Percentiles rank a stretch among this genome's conserved stretches.
Evolutionary conservation across 2,888 invertebrate genomes (phyloP).

Genomic region (Dusona sp.): DNA sequence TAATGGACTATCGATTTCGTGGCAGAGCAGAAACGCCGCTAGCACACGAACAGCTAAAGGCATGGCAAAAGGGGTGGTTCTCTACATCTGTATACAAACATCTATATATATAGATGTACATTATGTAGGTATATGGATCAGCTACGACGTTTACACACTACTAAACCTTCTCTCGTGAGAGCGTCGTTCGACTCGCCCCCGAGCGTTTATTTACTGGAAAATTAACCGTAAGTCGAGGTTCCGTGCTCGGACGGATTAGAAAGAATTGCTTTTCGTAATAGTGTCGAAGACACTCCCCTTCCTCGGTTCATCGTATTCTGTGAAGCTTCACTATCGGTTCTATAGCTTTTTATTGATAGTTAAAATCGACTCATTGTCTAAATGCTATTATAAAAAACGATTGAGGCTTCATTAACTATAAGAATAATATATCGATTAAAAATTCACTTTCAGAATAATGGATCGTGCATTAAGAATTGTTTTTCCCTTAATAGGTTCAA

Average conservation of each 20-base stretch:
- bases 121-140: slow-evolving; percentile 33
- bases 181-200: slow-evolving; percentile 64
- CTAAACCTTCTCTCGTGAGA: slow-evolving; percentile 52
- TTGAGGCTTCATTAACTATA: not conserved
- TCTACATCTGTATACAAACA: slow-evolving; percentile 20
- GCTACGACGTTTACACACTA: slow-evolving; percentile 46
- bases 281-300: slow-evolving; percentile 56
- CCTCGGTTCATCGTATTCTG: slow-evolving; percentile 33
- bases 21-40: slow-evolving; percentile 63
- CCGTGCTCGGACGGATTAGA: slow-evolving; percentile 66
- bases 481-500: not conserved
- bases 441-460: not conserved
- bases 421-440: not conserved
- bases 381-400: not conserved
- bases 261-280: slow-evolving; percentile 68
- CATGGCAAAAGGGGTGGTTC: slow-evolving; percentile 46
- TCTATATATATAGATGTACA: slow-evolving; percentile 12
- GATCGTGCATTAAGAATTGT: not conserved
- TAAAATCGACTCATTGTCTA: not conserved
- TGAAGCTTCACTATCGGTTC: slow-evolving; percentile 30
- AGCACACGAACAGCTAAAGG: slow-evolving; percentile 57
- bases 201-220: slow-evolving; percentile 77
- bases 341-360: not conserved
- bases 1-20: slow-evolving; percentile 81
- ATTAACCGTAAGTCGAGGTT: slow-evolving; percentile 75